Base-by-base conservation (phyloP, 92 coral and sea anemone species). In the Paragorgia papillata region DNA sequence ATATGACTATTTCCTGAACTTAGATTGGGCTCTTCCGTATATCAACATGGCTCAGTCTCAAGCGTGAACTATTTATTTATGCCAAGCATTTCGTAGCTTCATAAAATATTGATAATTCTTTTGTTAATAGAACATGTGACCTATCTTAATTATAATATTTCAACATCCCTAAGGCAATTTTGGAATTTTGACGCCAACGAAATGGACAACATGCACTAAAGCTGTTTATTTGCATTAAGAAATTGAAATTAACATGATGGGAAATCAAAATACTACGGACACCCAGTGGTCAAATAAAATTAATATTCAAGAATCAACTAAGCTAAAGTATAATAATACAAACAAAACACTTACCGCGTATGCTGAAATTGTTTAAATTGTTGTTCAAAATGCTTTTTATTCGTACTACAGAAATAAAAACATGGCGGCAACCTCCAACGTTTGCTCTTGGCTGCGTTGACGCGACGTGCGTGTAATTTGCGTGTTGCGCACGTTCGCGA, bases 81-180 rank as follows among this genome's bases (percentile, higher is more conserved):
- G 51, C 50, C 3, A 60, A 64, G 60, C 43, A 25, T 37, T 26
- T 46, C 41, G 54, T 20, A 35, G 58, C 60, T 49, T 46, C 97
- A 93, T 93, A 80, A 93, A 91, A 91, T 96, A 93, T 93, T 93
- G 89, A 93, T 89, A 89, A 88, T 63, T 48, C 85, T 88, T 85
- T 91, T 88, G 97, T 92, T 85, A 64, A 56, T 53, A 66, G 78
- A 91, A 83, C 93, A 93, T 93, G 97, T 93, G 97, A 93, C 94
- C 79, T 62, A 55, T 76, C 75, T 82, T 86, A 91, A 93, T 93
- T 90, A 88, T 89, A 86, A 86, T 85, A 85, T 86, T 81, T 88
- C 9, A 28, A 25, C 18, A 28, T 14, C 33, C 39, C 21, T 34
- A 68, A 18, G 31, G 54, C 32, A 68, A 68, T 30, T 44, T 57